A percentile compares a stretch with the other conserved stretches of the same genome.
These are phyloP conservation scores for Chaetura pelagica DNA, from an alignment of 2,113 vertebrate species.

Conservation along the genomic window DNA sequence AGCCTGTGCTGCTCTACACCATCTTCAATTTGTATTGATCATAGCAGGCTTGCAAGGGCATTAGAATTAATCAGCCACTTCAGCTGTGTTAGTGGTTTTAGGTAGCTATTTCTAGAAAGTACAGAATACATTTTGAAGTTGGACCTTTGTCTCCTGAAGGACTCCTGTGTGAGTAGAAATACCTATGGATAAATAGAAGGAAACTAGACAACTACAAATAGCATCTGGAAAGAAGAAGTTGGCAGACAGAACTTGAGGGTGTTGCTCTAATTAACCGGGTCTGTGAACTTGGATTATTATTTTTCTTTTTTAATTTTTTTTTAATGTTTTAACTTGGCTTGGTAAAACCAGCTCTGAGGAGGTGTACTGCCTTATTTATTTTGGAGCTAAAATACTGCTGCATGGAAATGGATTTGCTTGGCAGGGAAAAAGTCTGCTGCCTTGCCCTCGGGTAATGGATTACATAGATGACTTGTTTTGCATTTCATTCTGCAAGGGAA, in stretches of 20 bases:
- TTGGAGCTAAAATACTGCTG: background rate
- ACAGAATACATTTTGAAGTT: background rate
- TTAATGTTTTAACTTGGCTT: background rate
- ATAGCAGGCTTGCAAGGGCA: constrained; percentile 34
- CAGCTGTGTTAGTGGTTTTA: background rate
- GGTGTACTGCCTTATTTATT: background rate
- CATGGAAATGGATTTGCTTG: background rate
- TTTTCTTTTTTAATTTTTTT: background rate
- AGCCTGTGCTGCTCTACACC: constrained; percentile 11
- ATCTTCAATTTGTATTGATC: constrained; percentile 78
- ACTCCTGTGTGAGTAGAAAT: background rate
- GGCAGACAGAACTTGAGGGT: background rate
- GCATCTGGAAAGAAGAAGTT: background rate
- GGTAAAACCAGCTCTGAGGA: background rate
- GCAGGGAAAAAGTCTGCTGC: background rate
- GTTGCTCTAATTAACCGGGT: constrained; percentile 15
- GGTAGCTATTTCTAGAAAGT: background rate
- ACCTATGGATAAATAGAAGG: background rate
- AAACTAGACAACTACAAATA: background rate
- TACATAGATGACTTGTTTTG: constrained; percentile 25
- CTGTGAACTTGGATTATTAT: background rate
- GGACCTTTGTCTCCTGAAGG: constrained; percentile 6
- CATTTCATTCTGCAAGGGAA: constrained; percentile 6
- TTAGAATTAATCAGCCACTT: constrained; percentile 34
- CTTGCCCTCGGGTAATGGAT: background rate